Conservation (phyloP, 2,888 invertebrate genomes). For the Phyto melanocephala region DNA sequence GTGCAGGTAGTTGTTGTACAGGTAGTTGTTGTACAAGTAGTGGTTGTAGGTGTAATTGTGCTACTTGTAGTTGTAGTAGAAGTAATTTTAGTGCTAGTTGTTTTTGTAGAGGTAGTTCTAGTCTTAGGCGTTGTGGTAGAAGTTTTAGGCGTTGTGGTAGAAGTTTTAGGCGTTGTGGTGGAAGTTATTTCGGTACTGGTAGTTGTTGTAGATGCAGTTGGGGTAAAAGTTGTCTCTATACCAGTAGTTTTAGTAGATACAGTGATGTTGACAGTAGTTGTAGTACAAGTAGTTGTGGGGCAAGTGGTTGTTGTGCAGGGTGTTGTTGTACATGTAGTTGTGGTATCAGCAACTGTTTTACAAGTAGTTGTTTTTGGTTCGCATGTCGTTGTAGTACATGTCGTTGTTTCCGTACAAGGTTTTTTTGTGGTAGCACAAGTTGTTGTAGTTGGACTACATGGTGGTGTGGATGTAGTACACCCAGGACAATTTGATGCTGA, state of each 20-base stretch:
- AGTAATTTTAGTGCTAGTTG: not conserved
- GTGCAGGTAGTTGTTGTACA: not conserved
- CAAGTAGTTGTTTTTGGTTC: not conserved
- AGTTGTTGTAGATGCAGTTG: not conserved
- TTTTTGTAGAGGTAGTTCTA: conserved; percentile 15
- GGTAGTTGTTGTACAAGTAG: conserved; percentile 9
- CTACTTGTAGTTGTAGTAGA: not conserved
- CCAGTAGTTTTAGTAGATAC: not conserved
- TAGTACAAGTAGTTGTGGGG: conserved; percentile 17
- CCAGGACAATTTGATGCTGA: conserved; percentile 51
- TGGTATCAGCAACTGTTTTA: conserved; percentile 21
- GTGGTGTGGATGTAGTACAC: conserved; percentile 25
- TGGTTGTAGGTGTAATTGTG: conserved; percentile 9
- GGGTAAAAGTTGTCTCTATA: conserved; percentile 12
- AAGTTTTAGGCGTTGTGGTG: conserved; percentile 9
- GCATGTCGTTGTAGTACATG: conserved; percentile 2
- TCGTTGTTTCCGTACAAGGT: conserved; percentile 13
- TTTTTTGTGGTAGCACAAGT: not conserved
- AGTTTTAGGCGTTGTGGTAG: not conserved
- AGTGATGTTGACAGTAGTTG: not conserved
- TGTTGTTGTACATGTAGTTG: conserved; percentile 36
- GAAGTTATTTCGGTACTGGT: not conserved
- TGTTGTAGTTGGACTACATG: not conserved
- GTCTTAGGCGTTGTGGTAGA: conserved; percentile 6
- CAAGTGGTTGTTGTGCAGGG: not conserved